Evolutionary conservation across 2,113 vertebrate genomes (phyloP).

Genomic region (Oreotrochilus melanogaster): DNA sequence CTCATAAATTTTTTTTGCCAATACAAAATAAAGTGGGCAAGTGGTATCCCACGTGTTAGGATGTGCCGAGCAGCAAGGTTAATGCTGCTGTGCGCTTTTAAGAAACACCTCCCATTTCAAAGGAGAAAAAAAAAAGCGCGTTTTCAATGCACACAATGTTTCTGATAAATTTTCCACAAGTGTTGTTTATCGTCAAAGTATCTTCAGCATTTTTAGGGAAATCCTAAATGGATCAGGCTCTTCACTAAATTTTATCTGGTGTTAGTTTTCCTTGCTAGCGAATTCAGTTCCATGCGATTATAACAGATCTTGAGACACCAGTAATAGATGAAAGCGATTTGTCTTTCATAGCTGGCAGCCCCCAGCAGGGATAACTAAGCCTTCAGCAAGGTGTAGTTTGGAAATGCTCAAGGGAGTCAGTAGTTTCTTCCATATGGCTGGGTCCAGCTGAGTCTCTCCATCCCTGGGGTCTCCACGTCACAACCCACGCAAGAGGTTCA

Average conservation of each 20-base stretch:
- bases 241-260: background rate
- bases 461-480: slow-evolving; percentile 23
- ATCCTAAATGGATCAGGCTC: background rate
- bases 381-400: slow-evolving; percentile 58
- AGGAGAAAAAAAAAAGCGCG: background rate
- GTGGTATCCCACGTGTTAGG: background rate
- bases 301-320: background rate
- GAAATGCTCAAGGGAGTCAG: slow-evolving; percentile 16
- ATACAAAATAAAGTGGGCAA: background rate
- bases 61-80: background rate
- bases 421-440: slow-evolving; percentile 41
- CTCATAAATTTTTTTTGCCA: background rate
- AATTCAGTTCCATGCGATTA: background rate
- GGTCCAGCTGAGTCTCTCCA: slow-evolving; percentile 52
- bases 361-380: background rate
- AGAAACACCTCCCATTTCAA: background rate
- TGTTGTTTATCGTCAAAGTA: background rate
- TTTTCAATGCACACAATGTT: background rate
- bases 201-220: background rate
- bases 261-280: background rate
- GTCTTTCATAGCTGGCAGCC: slow-evolving; percentile 1
- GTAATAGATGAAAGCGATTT: slow-evolving; percentile 19
- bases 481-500: background rate
- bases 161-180: background rate
- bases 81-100: background rate